Evolutionary conservation across 2,797 vertebrate species (phyloP).

Genomic region (Balearica regulorum): DNA sequence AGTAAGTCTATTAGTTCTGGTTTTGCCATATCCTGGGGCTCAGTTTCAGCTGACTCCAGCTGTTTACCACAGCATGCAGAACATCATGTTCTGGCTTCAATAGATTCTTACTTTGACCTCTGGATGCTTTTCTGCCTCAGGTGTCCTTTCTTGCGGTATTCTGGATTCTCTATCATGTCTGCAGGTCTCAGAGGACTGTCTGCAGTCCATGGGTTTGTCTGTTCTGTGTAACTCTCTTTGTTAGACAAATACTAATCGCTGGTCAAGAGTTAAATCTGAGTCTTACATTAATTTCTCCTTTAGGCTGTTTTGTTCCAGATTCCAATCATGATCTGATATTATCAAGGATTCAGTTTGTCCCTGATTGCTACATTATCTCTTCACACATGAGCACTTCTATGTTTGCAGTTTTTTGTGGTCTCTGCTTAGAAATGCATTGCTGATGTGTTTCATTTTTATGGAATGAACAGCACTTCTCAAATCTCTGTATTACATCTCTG

Average conservation of each 20-base stretch:
- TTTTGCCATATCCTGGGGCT: constrained; percentile 40
- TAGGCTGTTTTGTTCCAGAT: constrained; percentile 1
- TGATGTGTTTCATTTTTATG: constrained; percentile 44
- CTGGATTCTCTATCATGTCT: neutral
- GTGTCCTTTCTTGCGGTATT: constrained; percentile 10
- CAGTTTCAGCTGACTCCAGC: constrained; percentile 40
- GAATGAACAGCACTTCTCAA: constrained; percentile 42
- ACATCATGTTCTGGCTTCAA: neutral
- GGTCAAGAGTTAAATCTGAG: neutral
- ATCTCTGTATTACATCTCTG: constrained; percentile 24
- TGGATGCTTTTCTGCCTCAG: constrained; percentile 34
- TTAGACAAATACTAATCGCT: neutral
- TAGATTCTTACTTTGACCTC: constrained; percentile 29
- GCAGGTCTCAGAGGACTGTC: neutral
- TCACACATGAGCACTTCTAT: constrained; percentile 21
- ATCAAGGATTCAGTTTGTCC: constrained; percentile 18
- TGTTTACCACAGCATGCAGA: constrained; percentile 41
- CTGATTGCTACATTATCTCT: constrained; percentile 34
- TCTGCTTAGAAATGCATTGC: constrained; percentile 19
- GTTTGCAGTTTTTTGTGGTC: neutral
- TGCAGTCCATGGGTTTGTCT: neutral
- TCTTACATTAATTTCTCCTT: constrained; percentile 10
- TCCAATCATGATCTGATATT: neutral
- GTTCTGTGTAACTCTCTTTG: neutral
- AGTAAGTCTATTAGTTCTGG: neutral